Evolutionary conservation across 2,113 vertebrate species (phyloP), one percentile per base, ranked within the genome.

Genomic region (Thomomys bottae): DNA sequence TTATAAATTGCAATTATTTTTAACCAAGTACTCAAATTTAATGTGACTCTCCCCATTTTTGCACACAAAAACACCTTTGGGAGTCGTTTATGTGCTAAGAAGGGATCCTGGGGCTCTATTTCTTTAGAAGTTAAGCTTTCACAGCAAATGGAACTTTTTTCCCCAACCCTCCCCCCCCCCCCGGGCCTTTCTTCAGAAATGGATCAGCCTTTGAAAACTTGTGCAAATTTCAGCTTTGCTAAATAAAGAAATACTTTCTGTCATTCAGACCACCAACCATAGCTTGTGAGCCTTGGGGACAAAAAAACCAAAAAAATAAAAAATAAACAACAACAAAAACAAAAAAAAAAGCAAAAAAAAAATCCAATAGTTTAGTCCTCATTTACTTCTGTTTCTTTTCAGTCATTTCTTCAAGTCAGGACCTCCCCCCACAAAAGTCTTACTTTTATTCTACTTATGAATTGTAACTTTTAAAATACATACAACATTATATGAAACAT

Each of bases 261-360:
- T 0, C 5, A 1, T 0, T 3, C 4, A 42, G 38, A 6, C 30
- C 8, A 11, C 12, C 11, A 30, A 23, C 0, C 2, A 9, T 3
- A 26, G 40, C 49, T 54, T 54, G 49, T 54, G 49, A 12, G 14
- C 14, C 49, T 54, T 17, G 49, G 49, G n/a, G n/a, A n/a, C n/a
- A 54, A 54, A 54, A 54, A 54, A 54, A 54, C 49, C 14, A 54
- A 54, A 45, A 6, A 45, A 54, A 54, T 15, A 54, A 54, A 54
- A 54, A 54, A 45, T 11, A 45, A 54, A 54, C 49, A 54, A 54
- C n/a, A 54, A 20, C 49, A 54, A 54, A 54, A 45, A 45, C 11
- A 45, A n/a, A n/a, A n/a, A n/a, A n/a, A n/a, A n/a, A n/a, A n/a
- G n/a, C n/a, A n/a, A n/a, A n/a, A n/a, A n/a, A n/a, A n/a, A n/a